Percentiles rank a stretch among this genome's conserved stretches.
phyloP scores from a whole-genome alignment of 2,888 invertebrate species.

The Coleophora flavipennella region DNA sequence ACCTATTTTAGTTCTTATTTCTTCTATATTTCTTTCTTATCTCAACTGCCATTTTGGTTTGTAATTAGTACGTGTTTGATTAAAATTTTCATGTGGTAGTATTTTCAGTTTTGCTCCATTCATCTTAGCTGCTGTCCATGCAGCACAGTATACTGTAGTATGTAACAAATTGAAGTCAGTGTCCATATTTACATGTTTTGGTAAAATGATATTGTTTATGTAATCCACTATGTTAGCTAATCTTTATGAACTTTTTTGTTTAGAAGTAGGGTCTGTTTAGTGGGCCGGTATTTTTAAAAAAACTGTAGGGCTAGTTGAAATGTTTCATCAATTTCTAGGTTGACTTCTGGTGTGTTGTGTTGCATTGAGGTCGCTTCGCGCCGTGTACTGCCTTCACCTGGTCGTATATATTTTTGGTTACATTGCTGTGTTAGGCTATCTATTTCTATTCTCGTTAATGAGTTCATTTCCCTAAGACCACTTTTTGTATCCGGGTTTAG shows the following conservation, averaged over 20 bases:
- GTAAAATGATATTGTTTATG: constrained; percentile 2
- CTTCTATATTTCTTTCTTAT: constrained; percentile 6
- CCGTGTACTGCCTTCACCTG: too few species aligned
- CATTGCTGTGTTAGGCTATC: too few species aligned
- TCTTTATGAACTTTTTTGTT: neutral
- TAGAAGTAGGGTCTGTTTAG: neutral
- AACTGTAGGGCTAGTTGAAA: neutral
- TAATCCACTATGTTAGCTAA: neutral
- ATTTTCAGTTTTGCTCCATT: neutral
- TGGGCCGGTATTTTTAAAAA: neutral
- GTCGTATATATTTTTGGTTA: too few species aligned
- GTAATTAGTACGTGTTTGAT: neutral
- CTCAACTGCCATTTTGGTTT: constrained; percentile 9
- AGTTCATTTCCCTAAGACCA: too few species aligned
- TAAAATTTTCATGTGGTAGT: neutral
- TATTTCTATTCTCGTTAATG: too few species aligned
- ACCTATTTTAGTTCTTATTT: constrained; percentile 10
- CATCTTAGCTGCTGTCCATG: too few species aligned
- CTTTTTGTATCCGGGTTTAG: too few species aligned
- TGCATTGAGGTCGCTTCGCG: too few species aligned
- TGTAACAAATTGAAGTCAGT: constrained; percentile 1
- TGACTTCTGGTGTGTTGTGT: too few species aligned
- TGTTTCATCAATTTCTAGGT: neutral
- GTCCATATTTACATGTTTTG: constrained; percentile 1
- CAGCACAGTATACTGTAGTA: constrained; percentile 5